Percentiles rank a stretch among this genome's conserved stretches.
Evolutionary conservation across 2,888 invertebrate genomes (phyloP).

Genomic region (Ectobius pallidus): DNA sequence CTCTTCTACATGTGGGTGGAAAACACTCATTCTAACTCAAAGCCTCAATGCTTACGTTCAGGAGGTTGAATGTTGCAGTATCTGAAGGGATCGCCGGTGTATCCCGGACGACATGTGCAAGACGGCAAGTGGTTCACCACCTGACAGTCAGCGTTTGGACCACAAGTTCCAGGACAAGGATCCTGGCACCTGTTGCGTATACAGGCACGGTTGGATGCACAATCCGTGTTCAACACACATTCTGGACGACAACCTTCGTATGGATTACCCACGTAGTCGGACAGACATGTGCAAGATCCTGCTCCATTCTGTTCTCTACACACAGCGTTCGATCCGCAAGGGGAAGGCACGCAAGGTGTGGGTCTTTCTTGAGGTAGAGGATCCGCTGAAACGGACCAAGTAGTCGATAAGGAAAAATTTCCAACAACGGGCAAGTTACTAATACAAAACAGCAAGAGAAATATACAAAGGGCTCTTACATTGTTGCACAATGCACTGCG

Average conservation of each 20-base stretch:
- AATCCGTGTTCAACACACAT: constrained; percentile 74
- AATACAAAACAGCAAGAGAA: no score
- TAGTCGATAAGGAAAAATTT: background rate
- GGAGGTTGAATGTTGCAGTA: constrained; percentile 59
- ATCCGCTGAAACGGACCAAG: constrained; percentile 50
- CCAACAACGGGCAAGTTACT: no score
- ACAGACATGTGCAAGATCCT: constrained; percentile 73
- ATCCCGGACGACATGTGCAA: constrained; percentile 71
- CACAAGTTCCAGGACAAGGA: constrained; percentile 81
- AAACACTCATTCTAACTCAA: background rate
- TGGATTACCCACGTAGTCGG: constrained; percentile 77
- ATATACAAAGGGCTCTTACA: constrained; percentile 5
- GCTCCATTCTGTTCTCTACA: constrained; percentile 69
- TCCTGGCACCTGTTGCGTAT: constrained; percentile 74
- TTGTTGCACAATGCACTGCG: constrained; percentile 46
- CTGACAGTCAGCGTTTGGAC: constrained; percentile 74
- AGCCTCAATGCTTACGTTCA: constrained; percentile 22
- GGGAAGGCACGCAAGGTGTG: constrained; percentile 54
- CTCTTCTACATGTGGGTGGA: background rate
- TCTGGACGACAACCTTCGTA: constrained; percentile 74
- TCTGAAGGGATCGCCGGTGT: constrained; percentile 76
- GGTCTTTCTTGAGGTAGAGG: constrained; percentile 51
- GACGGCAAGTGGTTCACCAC: constrained; percentile 73
- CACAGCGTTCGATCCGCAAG: constrained; percentile 80
- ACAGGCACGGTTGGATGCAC: constrained; percentile 72